Evolutionary conservation across 2,888 invertebrate species (phyloP).

Genomic region (Zygaena filipendulae): DNA sequence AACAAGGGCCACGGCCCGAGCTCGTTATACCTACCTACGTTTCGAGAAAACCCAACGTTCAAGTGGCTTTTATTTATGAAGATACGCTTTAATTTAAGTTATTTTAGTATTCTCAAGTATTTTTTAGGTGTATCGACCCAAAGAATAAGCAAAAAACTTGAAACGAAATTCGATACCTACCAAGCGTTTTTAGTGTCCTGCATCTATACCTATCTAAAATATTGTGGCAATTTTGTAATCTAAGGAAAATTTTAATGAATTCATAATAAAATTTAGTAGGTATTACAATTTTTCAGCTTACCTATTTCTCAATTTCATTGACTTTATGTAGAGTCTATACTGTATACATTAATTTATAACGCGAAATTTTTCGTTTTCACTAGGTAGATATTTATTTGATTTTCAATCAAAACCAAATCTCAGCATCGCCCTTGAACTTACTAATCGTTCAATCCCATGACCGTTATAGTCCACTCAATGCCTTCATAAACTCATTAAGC

Average conservation of each 20-base stretch:
- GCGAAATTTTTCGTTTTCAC: too few relatives aligned
- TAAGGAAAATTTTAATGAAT: too few relatives aligned
- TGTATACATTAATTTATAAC: too few relatives aligned
- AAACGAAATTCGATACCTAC: conserved; percentile 9
- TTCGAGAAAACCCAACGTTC: conserved; percentile 23
- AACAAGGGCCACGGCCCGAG: conserved; percentile 17
- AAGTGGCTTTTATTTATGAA: conserved; percentile 51
- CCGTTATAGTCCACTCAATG: conserved; percentile 51
- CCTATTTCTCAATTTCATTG: too few relatives aligned
- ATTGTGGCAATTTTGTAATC: too few relatives aligned
- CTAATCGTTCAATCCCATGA: conserved; percentile 33
- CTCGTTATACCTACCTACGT: conserved; percentile 22
- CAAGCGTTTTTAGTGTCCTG: conserved; percentile 14
- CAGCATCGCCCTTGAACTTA: conserved; percentile 32
- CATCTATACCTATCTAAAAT: too few relatives aligned
- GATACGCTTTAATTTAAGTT: conserved; percentile 38
- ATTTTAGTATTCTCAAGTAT: too few relatives aligned
- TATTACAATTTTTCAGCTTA: too few relatives aligned
- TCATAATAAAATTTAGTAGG: too few relatives aligned
- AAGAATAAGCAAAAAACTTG: background rate
- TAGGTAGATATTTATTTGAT: too few relatives aligned
- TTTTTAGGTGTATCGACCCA: background rate
- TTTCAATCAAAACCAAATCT: too few relatives aligned
- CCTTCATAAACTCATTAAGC: conserved; percentile 62
- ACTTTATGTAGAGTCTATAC: too few relatives aligned